These are phyloP conservation scores for Drosophila silvestris DNA, from an alignment of 2,888 invertebrate genomes.

Conservation along the genomic window DNA sequence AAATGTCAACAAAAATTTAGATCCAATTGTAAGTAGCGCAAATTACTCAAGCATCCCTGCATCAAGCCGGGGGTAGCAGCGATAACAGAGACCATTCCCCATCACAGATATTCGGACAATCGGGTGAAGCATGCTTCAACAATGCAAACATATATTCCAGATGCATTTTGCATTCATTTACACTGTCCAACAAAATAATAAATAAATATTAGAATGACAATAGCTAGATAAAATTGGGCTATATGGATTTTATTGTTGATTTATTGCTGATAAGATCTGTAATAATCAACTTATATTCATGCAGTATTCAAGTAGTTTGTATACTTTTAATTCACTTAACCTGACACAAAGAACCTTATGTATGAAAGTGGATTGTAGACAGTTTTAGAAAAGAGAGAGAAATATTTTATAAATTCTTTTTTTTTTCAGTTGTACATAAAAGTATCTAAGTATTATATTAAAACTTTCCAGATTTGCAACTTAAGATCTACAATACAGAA, in stretches of 20 bases:
- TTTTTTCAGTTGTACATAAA: background rate
- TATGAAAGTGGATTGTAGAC: no score
- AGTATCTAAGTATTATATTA: background rate
- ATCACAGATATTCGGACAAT: slow-evolving; percentile 4
- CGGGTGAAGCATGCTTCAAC: background rate
- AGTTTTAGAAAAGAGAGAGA: background rate
- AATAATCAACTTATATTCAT: background rate
- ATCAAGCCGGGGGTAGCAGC: background rate
- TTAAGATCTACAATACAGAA: background rate
- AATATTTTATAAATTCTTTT: background rate
- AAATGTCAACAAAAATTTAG: slow-evolving; percentile 56
- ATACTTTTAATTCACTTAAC: background rate
- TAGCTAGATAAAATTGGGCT: background rate
- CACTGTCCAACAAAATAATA: background rate
- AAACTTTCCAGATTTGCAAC: background rate
- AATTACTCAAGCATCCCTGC: slow-evolving; percentile 24
- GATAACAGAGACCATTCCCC: background rate
- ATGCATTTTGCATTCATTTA: background rate
- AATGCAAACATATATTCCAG: slow-evolving; percentile 4
- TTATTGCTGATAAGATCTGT: background rate
- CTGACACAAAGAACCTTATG: background rate
- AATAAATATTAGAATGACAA: background rate
- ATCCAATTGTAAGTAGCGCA: slow-evolving; percentile 44
- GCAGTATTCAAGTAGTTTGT: background rate
- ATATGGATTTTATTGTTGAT: background rate